Evolutionary conservation across 2,113 vertebrate genomes (phyloP), one percentile per base, ranked within the genome.

Genomic region (Dunckerocampus dactyliophorus): DNA sequence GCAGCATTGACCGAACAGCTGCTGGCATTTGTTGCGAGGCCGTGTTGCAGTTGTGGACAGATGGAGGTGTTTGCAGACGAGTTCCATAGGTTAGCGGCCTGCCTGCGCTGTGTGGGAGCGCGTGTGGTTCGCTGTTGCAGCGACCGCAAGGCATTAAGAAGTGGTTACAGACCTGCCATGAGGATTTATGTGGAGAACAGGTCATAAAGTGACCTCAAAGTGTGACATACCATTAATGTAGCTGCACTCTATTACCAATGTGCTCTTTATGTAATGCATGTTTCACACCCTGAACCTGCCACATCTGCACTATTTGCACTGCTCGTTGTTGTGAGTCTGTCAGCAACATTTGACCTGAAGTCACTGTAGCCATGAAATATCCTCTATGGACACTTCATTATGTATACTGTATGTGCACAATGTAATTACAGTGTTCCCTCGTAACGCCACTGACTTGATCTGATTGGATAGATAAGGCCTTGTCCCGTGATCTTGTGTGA

Each of bases 1-100:
- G 14, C 53, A 21, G 39, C 28, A 4, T 81, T 67, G 83, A 85
- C 83, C 77, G 65, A 83, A 67, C 85, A 82, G 77, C 85, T 82
- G 84, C 70, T 63, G 66, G 48, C 61, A 59, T 81, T 82, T 72
- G 59, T 71, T 67, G 65, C 67, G 42, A 45, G 67, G 59, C 63
- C 22, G 60, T 24, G 47, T 63, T 4, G 72, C 46, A 59, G 75
- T 81, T 76, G 81, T 62, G 64, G 79, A 81, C 63, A 57, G 81
- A 62, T 62, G 19, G 43, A 79, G 80, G 84, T 83, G 86, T 87
- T 73, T 53, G 64, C 49, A 2, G 54, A 81, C 59, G 66, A 52
- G 66, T 64, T 69, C 75, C 77, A 73, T 50, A 49, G 69, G 64
- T 65, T 56, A 46, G 14, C 1, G 2, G 24, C 2, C 50, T n/a